A percentile compares a stretch with the other conserved stretches of the same genome.
These are phyloP conservation scores for Drosophila ustulata DNA, from an alignment of 2,888 invertebrate genomes.

Conservation along the genomic window DNA sequence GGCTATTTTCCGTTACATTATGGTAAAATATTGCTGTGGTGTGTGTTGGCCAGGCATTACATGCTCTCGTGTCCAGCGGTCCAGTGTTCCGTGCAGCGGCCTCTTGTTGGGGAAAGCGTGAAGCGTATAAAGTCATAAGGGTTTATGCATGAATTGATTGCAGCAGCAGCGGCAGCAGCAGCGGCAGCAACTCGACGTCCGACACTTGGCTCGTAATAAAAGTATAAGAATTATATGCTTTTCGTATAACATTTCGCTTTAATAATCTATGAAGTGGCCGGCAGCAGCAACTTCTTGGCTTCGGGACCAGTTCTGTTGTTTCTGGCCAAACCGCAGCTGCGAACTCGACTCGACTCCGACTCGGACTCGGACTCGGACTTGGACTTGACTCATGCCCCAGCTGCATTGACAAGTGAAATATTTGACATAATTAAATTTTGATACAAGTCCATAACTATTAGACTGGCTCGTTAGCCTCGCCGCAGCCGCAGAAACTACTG, in stretches of 20 bases:
- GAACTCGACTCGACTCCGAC: background rate
- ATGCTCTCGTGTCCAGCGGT: conserved; percentile 59
- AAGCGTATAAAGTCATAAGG: conserved; percentile 81
- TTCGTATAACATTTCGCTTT: conserved; percentile 78
- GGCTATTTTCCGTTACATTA: conserved; percentile 82
- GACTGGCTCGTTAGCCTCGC: conserved; percentile 28
- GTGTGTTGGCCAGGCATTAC: conserved; percentile 41
- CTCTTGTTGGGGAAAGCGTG: conserved; percentile 76
- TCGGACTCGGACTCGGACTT: background rate
- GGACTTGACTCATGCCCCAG: conserved; percentile 40
- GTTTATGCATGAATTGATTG: conserved; percentile 82
- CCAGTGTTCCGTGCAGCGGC: conserved; percentile 59
- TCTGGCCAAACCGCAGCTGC: conserved; percentile 50
- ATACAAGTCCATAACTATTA: conserved; percentile 78
- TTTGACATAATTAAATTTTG: conserved; percentile 83
- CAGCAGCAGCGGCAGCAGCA: conserved; percentile 46
- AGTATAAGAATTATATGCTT: conserved; percentile 69
- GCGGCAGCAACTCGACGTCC: conserved; percentile 16
- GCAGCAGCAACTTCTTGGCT: conserved; percentile 28
- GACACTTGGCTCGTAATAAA: conserved; percentile 66
- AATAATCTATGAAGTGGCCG: conserved; percentile 81
- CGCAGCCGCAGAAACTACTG: conserved; percentile 24
- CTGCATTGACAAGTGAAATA: conserved; percentile 81
- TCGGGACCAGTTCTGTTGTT: conserved; percentile 25
- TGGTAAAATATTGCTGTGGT: conserved; percentile 76